Base-by-base conservation (phyloP, 2,888 invertebrate genomes). In the Rutpela maculata region DNA sequence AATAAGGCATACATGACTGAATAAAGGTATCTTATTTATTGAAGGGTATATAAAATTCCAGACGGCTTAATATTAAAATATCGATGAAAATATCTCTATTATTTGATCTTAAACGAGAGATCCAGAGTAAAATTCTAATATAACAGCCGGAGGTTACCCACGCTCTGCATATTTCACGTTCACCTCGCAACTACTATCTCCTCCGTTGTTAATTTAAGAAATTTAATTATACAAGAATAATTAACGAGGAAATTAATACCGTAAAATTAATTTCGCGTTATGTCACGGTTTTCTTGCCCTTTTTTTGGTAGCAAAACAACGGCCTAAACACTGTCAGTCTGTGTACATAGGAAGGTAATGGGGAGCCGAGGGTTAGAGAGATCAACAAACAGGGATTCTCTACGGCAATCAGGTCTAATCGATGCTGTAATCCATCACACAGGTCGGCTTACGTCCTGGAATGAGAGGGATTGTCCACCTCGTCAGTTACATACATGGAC, bases 341-440 rank as follows among this genome's bases (percentile, higher is more conserved):
- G 75, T 79, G 77, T 79, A 75, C 72, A 68, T 65, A 74, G 79
- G 72, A 79, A 76, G 84, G 83, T 84, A 82, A 84, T 82, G 80
- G 82, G 76, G 82, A 78, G 77, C 77, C 78, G 78, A 76, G 78
- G 81, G 81, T 74, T 68, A 67, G 70, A 77, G 82, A 80, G 84
- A 84, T 84, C 84, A 82, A 80, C 83, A 84, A 85, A 85, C 83
- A 83, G 84, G 86, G 86, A 82, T 83, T 78, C 83, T 80, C 80
- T 81, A 81, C 83, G 85, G 88, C 88, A 89, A 89, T 90, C 90
- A 88, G 86, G 85, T 88, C 88, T 90, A 90, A 90, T 90, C 89
- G 89, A 90, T 89, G 87, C 85, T 85, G 88, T 89, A 90, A 90
- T 90, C 90, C 89, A 90, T 90, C 89, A 90, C 88, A 86, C 83